A percentile compares a stretch with the other conserved stretches of the same genome.
phyloP scores from a whole-genome alignment of 1,140 invertebrate species.

The Orius insidiosus region DNA sequence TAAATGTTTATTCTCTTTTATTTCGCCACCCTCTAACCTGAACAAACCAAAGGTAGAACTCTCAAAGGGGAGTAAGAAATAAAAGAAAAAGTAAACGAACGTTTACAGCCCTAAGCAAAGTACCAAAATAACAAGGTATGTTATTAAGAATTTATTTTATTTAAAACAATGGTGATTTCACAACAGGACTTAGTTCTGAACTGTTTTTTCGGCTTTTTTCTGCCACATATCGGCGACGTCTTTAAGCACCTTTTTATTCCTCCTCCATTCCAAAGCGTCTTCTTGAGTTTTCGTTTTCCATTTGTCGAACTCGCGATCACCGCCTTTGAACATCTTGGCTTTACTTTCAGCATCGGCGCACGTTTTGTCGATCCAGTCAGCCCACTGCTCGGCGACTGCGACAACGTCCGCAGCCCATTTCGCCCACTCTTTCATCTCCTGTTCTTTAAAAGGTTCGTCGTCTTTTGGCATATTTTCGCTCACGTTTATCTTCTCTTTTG shows the following conservation, averaged over 20 bases:
- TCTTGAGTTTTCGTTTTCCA: constrained; percentile 1
- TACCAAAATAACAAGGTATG: too few species aligned
- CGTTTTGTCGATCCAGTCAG: constrained; percentile 8
- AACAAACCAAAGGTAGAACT: too few species aligned
- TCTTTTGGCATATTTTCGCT: background rate
- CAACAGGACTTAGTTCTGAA: too few species aligned
- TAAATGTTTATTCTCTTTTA: too few species aligned
- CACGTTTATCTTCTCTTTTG: background rate
- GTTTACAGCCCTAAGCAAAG: too few species aligned
- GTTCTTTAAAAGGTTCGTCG: background rate
- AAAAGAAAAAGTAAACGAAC: too few species aligned
- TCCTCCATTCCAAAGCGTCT: constrained; percentile 11
- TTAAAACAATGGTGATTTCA: background rate
- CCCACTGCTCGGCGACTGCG: constrained; percentile 9
- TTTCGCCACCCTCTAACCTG: too few species aligned
- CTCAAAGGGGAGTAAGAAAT: too few species aligned
- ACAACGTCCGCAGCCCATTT: constrained; percentile 9
- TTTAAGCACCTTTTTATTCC: constrained; percentile 11
- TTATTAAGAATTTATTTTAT: background rate
- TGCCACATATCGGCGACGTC: constrained; percentile 1
- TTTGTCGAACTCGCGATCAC: background rate
- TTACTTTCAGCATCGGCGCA: background rate
- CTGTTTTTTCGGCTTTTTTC: constrained; percentile 4
- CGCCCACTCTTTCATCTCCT: constrained; percentile 7
- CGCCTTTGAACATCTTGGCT: background rate